Evolutionary conservation across 2,797 vertebrate species (phyloP), one percentile per base, ranked within the genome.

Genomic region (Catostomus latipinnis): DNA sequence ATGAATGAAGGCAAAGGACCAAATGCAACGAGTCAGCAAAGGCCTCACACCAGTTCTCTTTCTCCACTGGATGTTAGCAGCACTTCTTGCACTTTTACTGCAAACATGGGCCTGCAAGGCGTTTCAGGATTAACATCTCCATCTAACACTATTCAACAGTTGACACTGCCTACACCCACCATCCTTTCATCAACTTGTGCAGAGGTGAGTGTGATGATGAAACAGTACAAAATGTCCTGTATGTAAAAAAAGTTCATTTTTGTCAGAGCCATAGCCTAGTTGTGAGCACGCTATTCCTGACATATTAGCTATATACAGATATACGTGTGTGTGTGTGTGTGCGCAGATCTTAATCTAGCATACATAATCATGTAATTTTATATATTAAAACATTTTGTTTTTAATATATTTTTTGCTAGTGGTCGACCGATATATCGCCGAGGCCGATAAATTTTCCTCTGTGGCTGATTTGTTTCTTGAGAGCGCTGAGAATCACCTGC

Each of bases 1-100:
- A 81, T 93, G 22, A 93, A 90, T 89, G 91, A 88, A 74, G 90
- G 92, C 71, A 91, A 88, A 83, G 76, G 89, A 12, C 88, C 78
- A 70, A 76, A 89, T 0, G 86, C 85, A 80, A 82, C 63, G 83
- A 62, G 48, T n/a, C 70, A 83, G 2, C 80, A 71, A 22, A 83
- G 78, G 54, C 48, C 84, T 14, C 83, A 91, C 67, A 68, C 18
- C 14, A 81, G 50, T 43, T 80, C 72, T 60, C 77, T 75, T 22
- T n/a, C 84, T n/a, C 53, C 62, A 52, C 74, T 89, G 86, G 91
- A 91, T 16, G 6, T 82, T 9, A 61, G 71, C 63, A 76, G 49
- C 1, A 61, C 7, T 67, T 46, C 82, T 63, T 82, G 52, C n/a
- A 18, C n/a, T 12, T 63, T 77, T 58, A 22, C 75, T 60, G 85